Evolutionary conservation across 2,113 vertebrate species (phyloP).

Genomic region (Tragelaphus strepsiceros): DNA sequence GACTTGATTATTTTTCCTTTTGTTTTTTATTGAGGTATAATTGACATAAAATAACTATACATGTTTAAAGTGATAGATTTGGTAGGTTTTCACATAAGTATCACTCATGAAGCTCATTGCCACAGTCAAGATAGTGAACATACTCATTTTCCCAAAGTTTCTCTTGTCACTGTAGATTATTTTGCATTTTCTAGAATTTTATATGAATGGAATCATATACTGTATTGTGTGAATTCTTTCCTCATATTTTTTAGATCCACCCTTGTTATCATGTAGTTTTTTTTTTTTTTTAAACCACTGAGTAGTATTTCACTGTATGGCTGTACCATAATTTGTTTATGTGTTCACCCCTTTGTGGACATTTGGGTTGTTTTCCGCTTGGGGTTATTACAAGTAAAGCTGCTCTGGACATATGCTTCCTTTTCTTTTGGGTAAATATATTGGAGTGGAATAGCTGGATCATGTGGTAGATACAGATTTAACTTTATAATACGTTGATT

Average conservation of each 20-base stretch:
- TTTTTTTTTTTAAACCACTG: background rate
- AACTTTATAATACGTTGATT: background rate
- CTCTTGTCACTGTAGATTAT: background rate
- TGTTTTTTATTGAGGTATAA: background rate
- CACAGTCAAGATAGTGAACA: background rate
- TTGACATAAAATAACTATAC: background rate
- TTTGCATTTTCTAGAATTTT: slow-evolving; percentile 15
- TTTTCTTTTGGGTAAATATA: background rate
- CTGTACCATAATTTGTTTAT: background rate
- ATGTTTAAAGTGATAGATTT: background rate
- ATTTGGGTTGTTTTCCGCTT: background rate
- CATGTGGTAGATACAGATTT: background rate
- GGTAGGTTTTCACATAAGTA: background rate
- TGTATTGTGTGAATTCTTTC: background rate
- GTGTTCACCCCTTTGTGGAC: background rate
- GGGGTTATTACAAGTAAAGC: background rate
- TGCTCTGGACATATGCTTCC: background rate
- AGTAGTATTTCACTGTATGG: background rate
- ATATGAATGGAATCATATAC: background rate
- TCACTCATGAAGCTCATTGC: background rate
- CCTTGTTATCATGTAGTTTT: background rate
- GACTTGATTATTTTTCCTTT: background rate
- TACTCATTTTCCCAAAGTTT: background rate
- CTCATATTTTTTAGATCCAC: background rate
- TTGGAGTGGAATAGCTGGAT: background rate